A percentile compares a stretch with the other conserved stretches of the same genome.
phyloP scores from a whole-genome alignment of 2,113 vertebrate genomes.

The Macroglossus sobrinus region DNA sequence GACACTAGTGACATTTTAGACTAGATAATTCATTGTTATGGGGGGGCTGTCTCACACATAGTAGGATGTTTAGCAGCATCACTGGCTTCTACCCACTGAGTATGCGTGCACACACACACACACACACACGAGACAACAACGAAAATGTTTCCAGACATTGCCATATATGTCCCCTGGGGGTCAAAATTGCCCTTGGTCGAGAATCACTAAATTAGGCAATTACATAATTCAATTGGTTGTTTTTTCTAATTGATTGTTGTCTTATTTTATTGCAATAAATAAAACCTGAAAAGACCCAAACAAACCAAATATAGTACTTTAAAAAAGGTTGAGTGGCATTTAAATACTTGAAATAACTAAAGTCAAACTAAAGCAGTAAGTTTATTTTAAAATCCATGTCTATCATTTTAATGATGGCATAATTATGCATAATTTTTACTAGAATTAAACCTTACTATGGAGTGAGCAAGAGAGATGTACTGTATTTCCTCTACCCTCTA shows the following conservation, averaged over 20 bases:
- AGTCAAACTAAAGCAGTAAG: not conserved
- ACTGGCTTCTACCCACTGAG: not conserved
- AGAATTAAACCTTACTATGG: slow-evolving; percentile 22
- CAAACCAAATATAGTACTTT: slow-evolving; percentile 5
- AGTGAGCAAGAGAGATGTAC: not conserved
- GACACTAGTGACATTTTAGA: not conserved
- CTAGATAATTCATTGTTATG: not conserved
- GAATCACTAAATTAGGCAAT: not conserved
- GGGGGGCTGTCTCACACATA: not conserved
- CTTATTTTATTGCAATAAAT: slow-evolving; percentile 28
- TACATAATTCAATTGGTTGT: not conserved
- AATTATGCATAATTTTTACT: slow-evolving; percentile 36
- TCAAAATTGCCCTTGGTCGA: not conserved
- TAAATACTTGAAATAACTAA: slow-evolving; percentile 41
- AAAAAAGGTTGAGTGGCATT: slow-evolving; percentile 27
- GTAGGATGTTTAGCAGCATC: not conserved
- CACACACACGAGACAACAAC: not conserved
- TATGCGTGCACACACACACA: not conserved
- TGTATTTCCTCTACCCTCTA: slow-evolving; percentile 7
- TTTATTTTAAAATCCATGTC: slow-evolving; percentile 50
- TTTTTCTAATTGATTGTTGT: too few relatives aligned
- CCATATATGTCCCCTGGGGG: not conserved
- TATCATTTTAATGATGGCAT: slow-evolving; percentile 51
- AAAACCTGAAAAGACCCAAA: slow-evolving; percentile 30
- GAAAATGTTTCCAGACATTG: not conserved